Evolutionary conservation across 2,797 vertebrate species (phyloP).

Genomic region (Mormyrops attenuatus): DNA sequence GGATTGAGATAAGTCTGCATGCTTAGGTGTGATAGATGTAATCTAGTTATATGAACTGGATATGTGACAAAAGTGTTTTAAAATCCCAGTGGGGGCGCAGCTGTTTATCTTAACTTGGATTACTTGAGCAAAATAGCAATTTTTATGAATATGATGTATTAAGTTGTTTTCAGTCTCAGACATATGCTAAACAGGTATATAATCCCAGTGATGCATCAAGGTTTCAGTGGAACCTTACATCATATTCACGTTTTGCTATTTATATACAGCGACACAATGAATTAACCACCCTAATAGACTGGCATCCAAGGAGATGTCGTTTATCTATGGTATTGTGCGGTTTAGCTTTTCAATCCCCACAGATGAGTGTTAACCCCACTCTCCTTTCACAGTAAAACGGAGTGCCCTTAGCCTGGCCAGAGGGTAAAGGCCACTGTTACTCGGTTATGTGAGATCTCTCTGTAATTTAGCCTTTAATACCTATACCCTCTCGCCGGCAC

Average conservation of each 20-base stretch:
- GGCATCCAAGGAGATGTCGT: neutral
- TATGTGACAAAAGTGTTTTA: neutral
- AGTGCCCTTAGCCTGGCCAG: neutral
- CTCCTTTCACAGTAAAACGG: neutral
- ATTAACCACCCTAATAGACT: neutral
- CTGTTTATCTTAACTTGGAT: neutral
- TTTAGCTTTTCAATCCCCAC: neutral
- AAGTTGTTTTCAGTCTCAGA: neutral
- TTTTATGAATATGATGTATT: neutral
- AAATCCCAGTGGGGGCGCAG: neutral
- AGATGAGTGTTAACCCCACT: neutral
- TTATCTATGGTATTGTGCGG: neutral
- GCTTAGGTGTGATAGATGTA: neutral
- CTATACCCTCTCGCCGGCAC: neutral
- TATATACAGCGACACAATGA: neutral
- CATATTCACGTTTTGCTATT: neutral
- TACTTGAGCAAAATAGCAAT: neutral
- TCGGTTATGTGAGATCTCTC: neutral
- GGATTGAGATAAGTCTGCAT: neutral
- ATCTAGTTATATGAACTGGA: neutral
- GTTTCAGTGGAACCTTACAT: neutral
- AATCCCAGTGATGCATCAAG: neutral
- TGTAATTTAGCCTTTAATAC: neutral
- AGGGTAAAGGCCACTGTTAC: neutral
- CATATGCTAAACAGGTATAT: neutral